Evolutionary conservation across 2,797 vertebrate genomes (phyloP), one percentile per base, ranked within the genome.

Genomic region (Syngnathus rostellatus): DNA sequence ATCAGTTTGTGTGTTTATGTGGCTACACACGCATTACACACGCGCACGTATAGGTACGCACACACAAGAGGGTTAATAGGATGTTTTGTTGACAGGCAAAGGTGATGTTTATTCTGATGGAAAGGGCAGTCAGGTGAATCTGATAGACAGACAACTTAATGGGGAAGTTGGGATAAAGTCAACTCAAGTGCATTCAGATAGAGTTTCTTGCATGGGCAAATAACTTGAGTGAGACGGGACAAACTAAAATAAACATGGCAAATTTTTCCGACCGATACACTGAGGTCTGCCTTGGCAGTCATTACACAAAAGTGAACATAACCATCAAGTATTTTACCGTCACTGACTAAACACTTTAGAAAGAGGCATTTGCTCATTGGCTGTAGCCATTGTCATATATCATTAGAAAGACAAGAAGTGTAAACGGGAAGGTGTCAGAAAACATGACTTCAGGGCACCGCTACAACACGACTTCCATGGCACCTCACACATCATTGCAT

Each of bases 81-180:
- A 55, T 70, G 71, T 76, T 81, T 75, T 78, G 77, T 77, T 78
- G 75, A 82, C 78, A 72, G 72, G 68, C 62, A 72, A 66, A 77
- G 75, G 70, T 65, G 70, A 16, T 78, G 81, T 48, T 78, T 80
- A 71, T 66, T 72, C 17, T 75, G 53, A 55, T 71, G 75, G 76
- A 86, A 86, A 84, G 81, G 84, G 80, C 78, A 73, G 75, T 73
- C 72, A 69, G 60, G 61, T 58, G 66, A 64, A 43, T 74, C 74
- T 63, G 40, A 62, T 62, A 62, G 41, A 62, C 41, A 62, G 60
- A 62, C 60, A 62, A 62, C n/a, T 45, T 62, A 62, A 62, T 62
- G 41, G 60, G 41, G 60, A 62, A 62, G 60, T 62, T 62, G 6
- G 41, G 60, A 45, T 45, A 62, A 62, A 62, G 60, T 62, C 60